Conservation (phyloP, 64 coral and sea anemone genomes). For the Anthopleura sola region DNA sequence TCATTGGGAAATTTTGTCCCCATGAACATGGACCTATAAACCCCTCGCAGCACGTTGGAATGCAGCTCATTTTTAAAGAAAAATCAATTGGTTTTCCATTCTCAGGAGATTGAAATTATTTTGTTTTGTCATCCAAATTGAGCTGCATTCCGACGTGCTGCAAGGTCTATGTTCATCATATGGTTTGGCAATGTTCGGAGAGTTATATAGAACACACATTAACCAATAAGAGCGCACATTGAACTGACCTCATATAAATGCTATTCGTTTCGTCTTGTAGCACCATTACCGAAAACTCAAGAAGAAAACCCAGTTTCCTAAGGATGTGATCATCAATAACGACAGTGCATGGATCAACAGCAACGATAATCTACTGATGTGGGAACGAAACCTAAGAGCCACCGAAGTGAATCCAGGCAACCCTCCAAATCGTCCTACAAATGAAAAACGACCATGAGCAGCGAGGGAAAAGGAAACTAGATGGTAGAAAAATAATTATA, state of each 20-base stretch:
- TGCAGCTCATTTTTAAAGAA: too few species aligned
- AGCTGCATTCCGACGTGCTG: too few species aligned
- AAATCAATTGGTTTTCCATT: too few species aligned
- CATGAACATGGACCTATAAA: too few species aligned
- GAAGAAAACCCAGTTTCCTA: conserved; percentile 63
- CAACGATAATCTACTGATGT: conserved; percentile 75
- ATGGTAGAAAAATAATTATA: neutral
- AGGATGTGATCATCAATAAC: conserved; percentile 49
- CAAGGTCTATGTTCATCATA: too few species aligned
- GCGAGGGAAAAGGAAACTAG: neutral
- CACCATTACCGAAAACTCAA: conserved; percentile 56
- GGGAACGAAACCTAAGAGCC: conserved; percentile 86
- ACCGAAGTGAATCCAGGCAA: conserved; percentile 54
- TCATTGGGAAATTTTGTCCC: too few species aligned
- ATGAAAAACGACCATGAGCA: conserved; percentile 17
- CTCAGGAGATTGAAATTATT: too few species aligned
- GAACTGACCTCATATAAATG: neutral
- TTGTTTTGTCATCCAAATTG: too few species aligned
- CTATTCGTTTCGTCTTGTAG: conserved; percentile 25
- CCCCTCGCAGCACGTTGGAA: too few species aligned
- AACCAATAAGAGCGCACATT: too few species aligned
- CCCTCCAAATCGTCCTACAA: conserved; percentile 15
- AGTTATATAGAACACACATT: too few species aligned
- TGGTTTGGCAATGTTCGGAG: too few species aligned
- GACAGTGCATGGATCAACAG: conserved; percentile 67